Conservation (phyloP, 2,888 invertebrate genomes). For the Rhimphoctona megacephalus region DNA sequence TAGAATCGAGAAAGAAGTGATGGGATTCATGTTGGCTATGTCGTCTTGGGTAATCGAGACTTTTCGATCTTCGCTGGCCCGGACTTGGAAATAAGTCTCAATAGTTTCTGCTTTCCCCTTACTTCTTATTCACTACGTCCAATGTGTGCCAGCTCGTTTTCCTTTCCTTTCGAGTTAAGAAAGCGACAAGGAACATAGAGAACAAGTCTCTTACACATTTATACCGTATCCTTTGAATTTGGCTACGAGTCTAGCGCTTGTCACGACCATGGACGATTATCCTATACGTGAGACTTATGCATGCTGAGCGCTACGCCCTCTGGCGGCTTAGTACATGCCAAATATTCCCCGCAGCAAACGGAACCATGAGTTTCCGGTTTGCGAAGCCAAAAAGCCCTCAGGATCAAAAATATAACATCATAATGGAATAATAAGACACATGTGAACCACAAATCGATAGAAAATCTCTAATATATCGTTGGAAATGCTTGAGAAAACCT, state of each 20-base stretch:
- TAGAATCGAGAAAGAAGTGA: neutral
- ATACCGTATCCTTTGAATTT: constrained; percentile 57
- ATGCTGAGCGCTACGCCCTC: neutral
- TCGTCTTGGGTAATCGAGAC: constrained; percentile 37
- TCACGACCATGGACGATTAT: constrained; percentile 61
- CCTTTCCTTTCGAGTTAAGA: constrained; percentile 43
- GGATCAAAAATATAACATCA: neutral
- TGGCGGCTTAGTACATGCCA: constrained; percentile 29
- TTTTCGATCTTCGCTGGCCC: constrained; percentile 56
- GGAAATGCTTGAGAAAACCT: neutral
- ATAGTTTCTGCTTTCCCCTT: constrained; percentile 39
- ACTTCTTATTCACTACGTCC: constrained; percentile 47
- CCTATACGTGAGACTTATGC: constrained; percentile 30
- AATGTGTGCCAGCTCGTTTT: constrained; percentile 57
- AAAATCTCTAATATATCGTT: neutral
- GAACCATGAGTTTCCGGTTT: constrained; percentile 36
- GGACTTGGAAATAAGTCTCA: constrained; percentile 31
- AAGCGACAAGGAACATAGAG: neutral
- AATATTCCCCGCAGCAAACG: constrained; percentile 23
- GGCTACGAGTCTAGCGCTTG: constrained; percentile 54
- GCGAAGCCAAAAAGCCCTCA: constrained; percentile 15
- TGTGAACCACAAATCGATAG: neutral
- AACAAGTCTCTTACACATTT: constrained; percentile 56
- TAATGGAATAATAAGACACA: neutral
- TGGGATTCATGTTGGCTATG: constrained; percentile 22